These are phyloP conservation scores for Drosophila anomalipes DNA, from an alignment of 2,888 invertebrate genomes.

Conservation along the genomic window DNA sequence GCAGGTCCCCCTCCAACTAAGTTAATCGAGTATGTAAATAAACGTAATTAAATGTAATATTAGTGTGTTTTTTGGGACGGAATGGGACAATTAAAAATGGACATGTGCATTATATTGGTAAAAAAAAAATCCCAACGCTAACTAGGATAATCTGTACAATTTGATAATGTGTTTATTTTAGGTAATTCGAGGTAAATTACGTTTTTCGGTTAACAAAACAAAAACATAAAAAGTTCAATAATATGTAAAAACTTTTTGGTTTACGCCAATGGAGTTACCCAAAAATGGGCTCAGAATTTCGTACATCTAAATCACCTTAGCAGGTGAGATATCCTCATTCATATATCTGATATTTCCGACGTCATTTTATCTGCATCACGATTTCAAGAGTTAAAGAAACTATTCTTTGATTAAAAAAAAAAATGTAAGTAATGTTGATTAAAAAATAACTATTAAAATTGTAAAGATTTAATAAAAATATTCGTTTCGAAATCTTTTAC, in stretches of 20 bases:
- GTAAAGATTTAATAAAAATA: background rate
- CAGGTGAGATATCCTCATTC: background rate
- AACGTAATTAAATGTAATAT: background rate
- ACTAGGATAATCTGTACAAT: background rate
- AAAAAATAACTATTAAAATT: background rate
- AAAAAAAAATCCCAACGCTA: too few species aligned
- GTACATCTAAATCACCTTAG: background rate
- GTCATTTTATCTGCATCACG: background rate
- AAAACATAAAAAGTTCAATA: too few species aligned
- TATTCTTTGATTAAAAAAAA: background rate
- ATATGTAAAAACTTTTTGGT: background rate
- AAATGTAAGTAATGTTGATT: background rate
- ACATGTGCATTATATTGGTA: too few species aligned
- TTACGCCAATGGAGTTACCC: slow-evolving; percentile 18
- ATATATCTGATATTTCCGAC: background rate
- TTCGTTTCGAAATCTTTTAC: background rate
- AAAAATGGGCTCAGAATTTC: background rate
- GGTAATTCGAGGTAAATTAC: background rate
- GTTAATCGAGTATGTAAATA: background rate
- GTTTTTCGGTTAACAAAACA: background rate
- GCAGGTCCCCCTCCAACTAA: background rate
- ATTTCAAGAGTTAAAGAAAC: background rate
- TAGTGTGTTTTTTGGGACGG: background rate
- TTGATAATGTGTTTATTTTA: background rate
- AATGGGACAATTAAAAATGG: background rate